phyloP scores from a whole-genome alignment of 2,113 vertebrate genomes.

The Crypturellus undulatus region DNA sequence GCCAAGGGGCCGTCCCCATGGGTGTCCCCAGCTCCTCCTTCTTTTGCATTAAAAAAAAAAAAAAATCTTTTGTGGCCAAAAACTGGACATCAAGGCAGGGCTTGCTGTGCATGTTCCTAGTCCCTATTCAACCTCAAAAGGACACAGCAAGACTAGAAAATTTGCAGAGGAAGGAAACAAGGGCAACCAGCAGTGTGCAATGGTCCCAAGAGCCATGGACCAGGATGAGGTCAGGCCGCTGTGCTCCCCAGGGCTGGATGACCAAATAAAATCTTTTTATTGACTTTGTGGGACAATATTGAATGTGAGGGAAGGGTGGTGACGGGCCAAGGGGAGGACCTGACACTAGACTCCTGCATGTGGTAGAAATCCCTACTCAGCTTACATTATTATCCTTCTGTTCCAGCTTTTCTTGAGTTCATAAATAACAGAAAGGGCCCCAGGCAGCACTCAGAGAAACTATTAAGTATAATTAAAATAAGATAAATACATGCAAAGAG shows the following conservation, averaged over 20 bases:
- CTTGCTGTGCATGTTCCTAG: no score
- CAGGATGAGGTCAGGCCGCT: no score
- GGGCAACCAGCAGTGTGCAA: no score
- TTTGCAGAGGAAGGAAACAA: no score
- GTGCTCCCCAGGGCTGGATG: background rate
- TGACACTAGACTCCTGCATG: background rate
- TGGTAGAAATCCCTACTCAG: background rate
- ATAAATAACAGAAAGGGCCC: background rate
- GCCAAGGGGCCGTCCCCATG: no score
- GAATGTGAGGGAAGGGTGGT: background rate
- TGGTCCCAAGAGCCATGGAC: no score
- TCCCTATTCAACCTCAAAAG: no score
- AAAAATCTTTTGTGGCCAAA: no score
- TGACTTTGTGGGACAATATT: background rate
- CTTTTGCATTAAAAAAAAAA: no score
- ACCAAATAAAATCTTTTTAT: background rate
- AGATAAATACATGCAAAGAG: background rate
- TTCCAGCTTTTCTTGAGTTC: background rate
- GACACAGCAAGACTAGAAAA: no score
- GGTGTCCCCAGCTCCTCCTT: no score
- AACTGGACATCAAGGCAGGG: no score
- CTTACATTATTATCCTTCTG: background rate
- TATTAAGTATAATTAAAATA: conserved; percentile 13
- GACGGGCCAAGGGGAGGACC: background rate
- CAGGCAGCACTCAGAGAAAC: background rate